Percentiles rank a stretch among this genome's conserved stretches.
These are phyloP conservation scores for Drosophila mayaguana DNA, from an alignment of 2,888 invertebrate species.

Conservation along the genomic window DNA sequence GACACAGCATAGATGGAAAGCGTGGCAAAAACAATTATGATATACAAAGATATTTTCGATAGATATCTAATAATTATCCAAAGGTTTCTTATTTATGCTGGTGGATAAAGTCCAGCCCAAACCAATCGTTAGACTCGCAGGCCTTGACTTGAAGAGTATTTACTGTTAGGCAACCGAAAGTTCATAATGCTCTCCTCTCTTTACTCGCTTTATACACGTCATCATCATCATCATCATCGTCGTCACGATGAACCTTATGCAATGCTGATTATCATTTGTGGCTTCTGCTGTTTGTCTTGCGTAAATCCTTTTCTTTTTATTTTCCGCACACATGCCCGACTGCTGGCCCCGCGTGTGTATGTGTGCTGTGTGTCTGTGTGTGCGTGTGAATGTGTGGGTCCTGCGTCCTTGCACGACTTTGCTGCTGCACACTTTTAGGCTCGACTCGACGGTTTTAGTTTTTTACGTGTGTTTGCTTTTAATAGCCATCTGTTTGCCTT, in stretches of 20 bases:
- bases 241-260: constrained; percentile 37
- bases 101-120: no score
- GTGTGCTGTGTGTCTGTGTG: not conserved
- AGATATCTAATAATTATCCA: no score
- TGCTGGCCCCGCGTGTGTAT: not conserved
- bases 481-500: constrained; percentile 75
- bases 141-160: constrained; percentile 4
- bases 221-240: constrained; percentile 22
- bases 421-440: constrained; percentile 68
- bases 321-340: constrained; percentile 25
- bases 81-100: no score
- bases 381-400: constrained; percentile 20
- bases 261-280: constrained; percentile 60
- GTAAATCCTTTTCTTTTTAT: constrained; percentile 55
- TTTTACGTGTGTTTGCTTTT: constrained; percentile 74
- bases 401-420: constrained; percentile 72
- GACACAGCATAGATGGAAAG: no score
- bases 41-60: not conserved
- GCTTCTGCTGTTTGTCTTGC: constrained; percentile 55
- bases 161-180: not conserved
- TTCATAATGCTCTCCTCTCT: constrained; percentile 2
- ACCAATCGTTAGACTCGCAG: no score
- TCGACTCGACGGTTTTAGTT: constrained; percentile 61
- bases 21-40: not conserved
- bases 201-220: constrained; percentile 41